Percentiles rank a stretch among this genome's conserved stretches.
Conservation (phyloP, 2,888 invertebrate species). For the Cartodere bifasciata region DNA sequence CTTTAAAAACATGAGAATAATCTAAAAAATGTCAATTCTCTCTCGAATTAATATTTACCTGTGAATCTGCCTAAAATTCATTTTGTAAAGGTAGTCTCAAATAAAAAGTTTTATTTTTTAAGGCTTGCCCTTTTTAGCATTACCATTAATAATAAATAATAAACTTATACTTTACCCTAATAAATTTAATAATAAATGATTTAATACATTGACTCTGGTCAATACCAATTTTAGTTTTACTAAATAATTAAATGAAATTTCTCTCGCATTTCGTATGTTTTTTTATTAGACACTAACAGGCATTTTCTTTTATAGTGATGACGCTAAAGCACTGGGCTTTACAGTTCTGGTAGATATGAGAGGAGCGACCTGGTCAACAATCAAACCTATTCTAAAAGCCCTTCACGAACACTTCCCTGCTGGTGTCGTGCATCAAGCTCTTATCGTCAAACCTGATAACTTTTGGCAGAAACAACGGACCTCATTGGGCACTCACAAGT, state of each 20-base stretch:
- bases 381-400: slow-evolving; percentile 95
- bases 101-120: too few relatives aligned
- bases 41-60: too few relatives aligned
- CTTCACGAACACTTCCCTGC: slow-evolving; percentile 92
- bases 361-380: slow-evolving; percentile 89
- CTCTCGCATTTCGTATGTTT: slow-evolving; percentile 1
- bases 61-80: too few relatives aligned
- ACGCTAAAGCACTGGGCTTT: slow-evolving; percentile 77
- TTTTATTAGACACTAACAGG: too few relatives aligned
- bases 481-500: slow-evolving; percentile 93
- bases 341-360: slow-evolving; percentile 97
- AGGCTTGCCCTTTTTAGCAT: too few relatives aligned
- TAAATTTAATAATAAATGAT: too few relatives aligned
- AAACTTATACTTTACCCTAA: too few relatives aligned
- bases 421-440: slow-evolving; percentile 79
- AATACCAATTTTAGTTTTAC: background rate
- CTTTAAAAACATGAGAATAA: too few relatives aligned
- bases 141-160: too few relatives aligned
- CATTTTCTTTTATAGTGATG: slow-evolving; percentile 54
- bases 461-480: slow-evolving; percentile 99
- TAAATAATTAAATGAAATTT: background rate
- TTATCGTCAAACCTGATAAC: slow-evolving; percentile 97
- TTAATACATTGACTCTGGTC: too few relatives aligned
- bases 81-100: too few relatives aligned
- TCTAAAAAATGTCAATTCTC: too few relatives aligned